Base-by-base conservation (phyloP, 2,797 vertebrate genomes). In the Oryzias dopingdopingensis region DNA sequence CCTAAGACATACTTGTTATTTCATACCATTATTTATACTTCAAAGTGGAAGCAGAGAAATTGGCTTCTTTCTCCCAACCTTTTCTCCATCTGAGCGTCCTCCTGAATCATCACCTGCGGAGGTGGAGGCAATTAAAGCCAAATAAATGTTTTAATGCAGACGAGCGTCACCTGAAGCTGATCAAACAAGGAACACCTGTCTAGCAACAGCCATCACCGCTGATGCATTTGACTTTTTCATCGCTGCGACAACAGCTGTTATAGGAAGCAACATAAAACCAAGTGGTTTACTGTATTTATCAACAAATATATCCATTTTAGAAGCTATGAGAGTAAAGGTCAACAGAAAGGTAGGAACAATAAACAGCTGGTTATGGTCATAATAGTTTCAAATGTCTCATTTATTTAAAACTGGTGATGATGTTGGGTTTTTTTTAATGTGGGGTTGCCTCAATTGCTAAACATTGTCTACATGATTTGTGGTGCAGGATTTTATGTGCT, bases 101-200 rank as follows among this genome's bases (percentile, higher is more conserved):
- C 68, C 48, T 18, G 60, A 79, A 72, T 54, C 68, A 67, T 79
- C 74, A 67, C 71, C 80, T 54, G 74, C 61, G 42, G 57, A 68
- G 66, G 52, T 67, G 59, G 50, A 76, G 62, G 64, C 79, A 82
- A 83, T 86, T 79, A 81, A 71, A 77, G 67, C 62, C 41, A 15
- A 72, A 70, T 70, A 75, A 65, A 88, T 82, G 83, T 82, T 82
- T 89, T 79, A 85, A 86, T 86, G 88, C 81, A 77, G 62, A 81
- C 56, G 59, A 78, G 79, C 55, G 58, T 86, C 84, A 89, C 86
- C 87, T 88, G 86, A 83, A 79, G 85, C 83, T 79, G 81, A 85
- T 84, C 84, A 90, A 90, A 90, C 85, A 81, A 67, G 68, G 58
- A 59, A 82, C 88, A 88, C 86, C 88, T 88, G 88, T 82, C 60